Conservation (phyloP, 2,888 invertebrate species). For the Crioceris asparagi region DNA sequence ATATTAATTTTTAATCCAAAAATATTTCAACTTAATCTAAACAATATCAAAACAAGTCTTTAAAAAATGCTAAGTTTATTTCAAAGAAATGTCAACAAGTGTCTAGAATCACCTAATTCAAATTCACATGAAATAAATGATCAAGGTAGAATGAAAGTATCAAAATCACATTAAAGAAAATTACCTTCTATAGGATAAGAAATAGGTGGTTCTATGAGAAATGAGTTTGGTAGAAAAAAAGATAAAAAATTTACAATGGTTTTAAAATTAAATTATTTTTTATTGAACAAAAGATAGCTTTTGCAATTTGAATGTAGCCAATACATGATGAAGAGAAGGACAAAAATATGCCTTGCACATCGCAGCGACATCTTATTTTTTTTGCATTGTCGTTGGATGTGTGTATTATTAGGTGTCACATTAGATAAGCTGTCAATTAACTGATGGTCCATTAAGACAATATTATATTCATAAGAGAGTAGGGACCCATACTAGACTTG, state of each 20-base stretch:
- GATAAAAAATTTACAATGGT: conserved; percentile 28
- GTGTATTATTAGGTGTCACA: conserved; percentile 21
- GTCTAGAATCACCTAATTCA: conserved; percentile 26
- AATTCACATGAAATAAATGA: conserved; percentile 9
- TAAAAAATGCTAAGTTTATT: conserved; percentile 31
- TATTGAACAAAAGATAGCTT: conserved; percentile 30
- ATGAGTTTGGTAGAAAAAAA: conserved; percentile 21
- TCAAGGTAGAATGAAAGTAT: too few species aligned
- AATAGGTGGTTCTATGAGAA: conserved; percentile 26
- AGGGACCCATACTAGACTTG: conserved; percentile 24
- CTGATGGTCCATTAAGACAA: conserved; percentile 33
- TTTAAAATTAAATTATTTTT: conserved; percentile 31
- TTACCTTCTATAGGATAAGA: too few species aligned
- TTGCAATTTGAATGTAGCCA: conserved; percentile 28
- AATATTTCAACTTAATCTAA: conserved; percentile 28
- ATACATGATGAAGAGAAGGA: conserved; percentile 28
- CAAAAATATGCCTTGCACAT: conserved; percentile 22
- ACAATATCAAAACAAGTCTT: conserved; percentile 32
- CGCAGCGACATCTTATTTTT: conserved; percentile 24
- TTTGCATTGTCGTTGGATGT: too few species aligned
- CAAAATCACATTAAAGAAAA: too few species aligned
- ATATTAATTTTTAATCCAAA: conserved; percentile 17
- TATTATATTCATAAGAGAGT: conserved; percentile 25
- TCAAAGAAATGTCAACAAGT: conserved; percentile 26
- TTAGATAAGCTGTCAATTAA: conserved; percentile 30